These are phyloP conservation scores for Amblyopsis hoosieri DNA, from an alignment of 2,797 vertebrate genomes.

Conservation along the genomic window DNA sequence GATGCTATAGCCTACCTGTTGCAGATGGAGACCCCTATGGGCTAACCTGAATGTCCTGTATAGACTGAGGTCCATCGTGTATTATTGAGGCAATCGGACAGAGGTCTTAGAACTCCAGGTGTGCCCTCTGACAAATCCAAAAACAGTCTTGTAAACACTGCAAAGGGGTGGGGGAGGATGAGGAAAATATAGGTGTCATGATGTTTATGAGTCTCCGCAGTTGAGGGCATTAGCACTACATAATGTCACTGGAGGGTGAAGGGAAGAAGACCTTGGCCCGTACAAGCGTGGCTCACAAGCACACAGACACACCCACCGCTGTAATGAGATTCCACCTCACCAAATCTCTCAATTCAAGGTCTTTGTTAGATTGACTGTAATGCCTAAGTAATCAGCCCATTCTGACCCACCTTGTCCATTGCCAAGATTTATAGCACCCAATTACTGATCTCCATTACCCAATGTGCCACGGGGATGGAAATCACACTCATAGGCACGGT, in stretches of 20 bases:
- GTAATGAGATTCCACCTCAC: conserved; percentile 78
- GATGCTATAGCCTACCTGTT: conserved; percentile 18
- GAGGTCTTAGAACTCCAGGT: conserved; percentile 45
- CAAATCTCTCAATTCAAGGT: conserved; percentile 81
- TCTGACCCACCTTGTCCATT: conserved; percentile 83
- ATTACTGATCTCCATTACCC: conserved; percentile 79
- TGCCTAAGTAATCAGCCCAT: conserved; percentile 82
- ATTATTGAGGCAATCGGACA: conserved; percentile 11
- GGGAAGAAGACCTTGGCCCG: conserved; percentile 65
- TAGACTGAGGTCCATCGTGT: conserved; percentile 22
- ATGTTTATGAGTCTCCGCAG: conserved; percentile 63
- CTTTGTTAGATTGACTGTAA: conserved; percentile 78
- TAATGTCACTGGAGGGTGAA: conserved; percentile 42
- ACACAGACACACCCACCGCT: conserved; percentile 50
- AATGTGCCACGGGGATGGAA: conserved; percentile 60
- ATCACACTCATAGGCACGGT: conserved; percentile 58
- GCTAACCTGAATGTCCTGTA: conserved; percentile 28
- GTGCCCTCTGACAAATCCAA: conserved; percentile 20
- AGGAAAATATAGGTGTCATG: conserved; percentile 67
- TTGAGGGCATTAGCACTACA: conserved; percentile 56
- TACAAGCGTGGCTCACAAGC: conserved; percentile 52
- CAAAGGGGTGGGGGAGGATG: conserved; percentile 13
- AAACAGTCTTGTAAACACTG: conserved; percentile 56
- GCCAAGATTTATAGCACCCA: conserved; percentile 81
- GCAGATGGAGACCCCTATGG: conserved; percentile 23